phyloP scores from a whole-genome alignment of 2,113 vertebrate species.

The Dinomys branickii region DNA sequence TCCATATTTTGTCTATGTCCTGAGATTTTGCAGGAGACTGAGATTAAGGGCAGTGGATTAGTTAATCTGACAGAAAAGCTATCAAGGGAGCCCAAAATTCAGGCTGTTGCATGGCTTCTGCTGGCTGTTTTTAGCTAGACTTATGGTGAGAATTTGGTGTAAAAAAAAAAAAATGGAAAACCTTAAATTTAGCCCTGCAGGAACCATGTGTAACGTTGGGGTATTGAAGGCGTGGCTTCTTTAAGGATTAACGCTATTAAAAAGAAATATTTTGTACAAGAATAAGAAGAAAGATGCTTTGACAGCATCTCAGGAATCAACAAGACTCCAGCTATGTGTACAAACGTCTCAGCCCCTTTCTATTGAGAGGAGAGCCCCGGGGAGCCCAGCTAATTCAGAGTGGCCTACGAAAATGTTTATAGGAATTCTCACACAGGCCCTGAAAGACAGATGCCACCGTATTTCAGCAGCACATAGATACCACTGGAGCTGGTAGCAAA shows the following conservation, averaged over 20 bases:
- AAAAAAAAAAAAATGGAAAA: not conserved
- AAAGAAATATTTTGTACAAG: not conserved
- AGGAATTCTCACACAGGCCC: not conserved
- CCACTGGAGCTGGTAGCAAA: not conserved
- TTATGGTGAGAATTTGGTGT: not conserved
- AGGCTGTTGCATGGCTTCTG: not conserved
- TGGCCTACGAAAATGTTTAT: not conserved
- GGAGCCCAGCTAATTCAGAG: not conserved
- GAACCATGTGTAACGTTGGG: not conserved
- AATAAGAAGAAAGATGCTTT: not conserved
- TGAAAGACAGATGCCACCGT: not conserved
- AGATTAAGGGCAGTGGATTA: not conserved
- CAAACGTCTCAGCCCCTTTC: not conserved
- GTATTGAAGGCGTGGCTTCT: not conserved
- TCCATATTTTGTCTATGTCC: not conserved
- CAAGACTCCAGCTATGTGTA: not conserved
- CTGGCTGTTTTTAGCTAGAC: not conserved
- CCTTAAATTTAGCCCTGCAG: not conserved
- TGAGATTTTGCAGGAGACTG: not conserved
- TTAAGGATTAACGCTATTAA: not conserved
- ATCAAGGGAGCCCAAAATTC: not conserved
- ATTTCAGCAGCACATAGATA: not conserved
- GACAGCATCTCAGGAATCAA: not conserved
- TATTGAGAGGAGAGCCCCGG: not conserved
- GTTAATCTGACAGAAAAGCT: not conserved